Evolutionary conservation across 2,888 invertebrate genomes (phyloP).

Genomic region (Drosophila barbarae): DNA sequence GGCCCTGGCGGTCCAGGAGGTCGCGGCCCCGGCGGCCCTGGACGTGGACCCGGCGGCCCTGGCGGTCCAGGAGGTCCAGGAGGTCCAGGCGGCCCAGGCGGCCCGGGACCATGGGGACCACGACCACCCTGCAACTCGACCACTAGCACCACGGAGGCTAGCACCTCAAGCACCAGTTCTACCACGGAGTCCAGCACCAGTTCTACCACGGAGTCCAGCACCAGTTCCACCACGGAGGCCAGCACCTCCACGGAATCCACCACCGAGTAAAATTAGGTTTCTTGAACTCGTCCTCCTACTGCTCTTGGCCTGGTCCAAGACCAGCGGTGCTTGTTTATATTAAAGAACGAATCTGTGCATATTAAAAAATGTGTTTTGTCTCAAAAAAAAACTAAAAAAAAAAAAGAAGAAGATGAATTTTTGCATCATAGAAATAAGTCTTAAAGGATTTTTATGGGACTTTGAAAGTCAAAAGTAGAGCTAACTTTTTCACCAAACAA

Average conservation of each 20-base stretch:
- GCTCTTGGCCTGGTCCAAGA: not conserved
- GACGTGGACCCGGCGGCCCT: conserved; percentile 5
- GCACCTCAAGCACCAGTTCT: conserved; percentile 2
- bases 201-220: conserved; percentile 2
- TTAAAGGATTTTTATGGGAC: not conserved
- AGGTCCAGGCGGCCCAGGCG: conserved; percentile 11
- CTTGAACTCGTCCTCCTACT: not conserved
- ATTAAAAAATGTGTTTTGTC: conserved; percentile 2
- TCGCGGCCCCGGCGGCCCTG: conserved; percentile 9
- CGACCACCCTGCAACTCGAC: conserved; percentile 23
- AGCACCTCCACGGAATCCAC: conserved; percentile 2
- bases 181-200: not conserved
- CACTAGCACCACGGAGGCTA: conserved; percentile 17
- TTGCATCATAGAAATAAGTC: not conserved
- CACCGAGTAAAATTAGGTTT: not conserved
- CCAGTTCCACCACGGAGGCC: not conserved
- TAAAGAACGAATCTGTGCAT: conserved; percentile 19
- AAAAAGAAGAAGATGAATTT: not conserved
- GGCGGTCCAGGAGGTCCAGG: conserved; percentile 5
- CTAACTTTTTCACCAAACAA: not conserved
- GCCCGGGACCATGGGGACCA: conserved; percentile 7
- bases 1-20: conserved; percentile 1
- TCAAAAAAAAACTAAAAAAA: not conserved
- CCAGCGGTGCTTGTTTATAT: not conserved
- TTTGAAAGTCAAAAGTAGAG: not conserved